A percentile compares a stretch with the other conserved stretches of the same genome.
Conservation (phyloP, 2,888 invertebrate species). For the Lasioglossum morio region DNA sequence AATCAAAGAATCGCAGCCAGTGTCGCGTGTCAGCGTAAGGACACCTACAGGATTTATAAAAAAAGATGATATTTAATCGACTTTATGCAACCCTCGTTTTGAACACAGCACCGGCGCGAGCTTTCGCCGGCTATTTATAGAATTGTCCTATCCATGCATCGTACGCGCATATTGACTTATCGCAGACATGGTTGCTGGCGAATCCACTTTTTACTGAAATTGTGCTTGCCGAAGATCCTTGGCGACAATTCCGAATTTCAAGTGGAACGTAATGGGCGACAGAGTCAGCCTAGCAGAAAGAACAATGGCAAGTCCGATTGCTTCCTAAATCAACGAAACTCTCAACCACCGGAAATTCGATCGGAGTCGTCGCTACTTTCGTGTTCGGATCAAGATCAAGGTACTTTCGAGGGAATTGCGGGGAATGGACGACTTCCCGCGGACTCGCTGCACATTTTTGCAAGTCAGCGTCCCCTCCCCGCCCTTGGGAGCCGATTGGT, state of each 20-base stretch:
- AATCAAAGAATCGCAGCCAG: not conserved
- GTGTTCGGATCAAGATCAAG: not conserved
- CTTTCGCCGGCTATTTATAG: not conserved
- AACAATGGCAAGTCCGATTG: not conserved
- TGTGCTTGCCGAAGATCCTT: not conserved
- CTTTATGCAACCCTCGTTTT: not conserved
- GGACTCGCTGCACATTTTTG: not conserved
- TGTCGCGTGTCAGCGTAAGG: not conserved
- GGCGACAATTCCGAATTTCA: no score
- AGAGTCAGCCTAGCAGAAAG: not conserved
- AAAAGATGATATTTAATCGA: conserved; percentile 8
- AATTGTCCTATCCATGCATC: not conserved
- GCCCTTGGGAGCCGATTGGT: not conserved
- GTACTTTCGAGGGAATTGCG: not conserved
- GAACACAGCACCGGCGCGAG: not conserved
- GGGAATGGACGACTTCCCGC: not conserved
- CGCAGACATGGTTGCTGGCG: no score
- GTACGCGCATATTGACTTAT: not conserved
- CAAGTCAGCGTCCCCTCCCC: not conserved
- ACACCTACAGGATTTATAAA: not conserved
- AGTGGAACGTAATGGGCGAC: no score
- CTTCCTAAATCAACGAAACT: not conserved
- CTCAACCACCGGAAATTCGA: not conserved
- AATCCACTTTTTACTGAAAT: not conserved
- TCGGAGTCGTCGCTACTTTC: not conserved